phyloP scores from a whole-genome alignment of 2,888 invertebrate species.

The Trichopria drosophilae region DNA sequence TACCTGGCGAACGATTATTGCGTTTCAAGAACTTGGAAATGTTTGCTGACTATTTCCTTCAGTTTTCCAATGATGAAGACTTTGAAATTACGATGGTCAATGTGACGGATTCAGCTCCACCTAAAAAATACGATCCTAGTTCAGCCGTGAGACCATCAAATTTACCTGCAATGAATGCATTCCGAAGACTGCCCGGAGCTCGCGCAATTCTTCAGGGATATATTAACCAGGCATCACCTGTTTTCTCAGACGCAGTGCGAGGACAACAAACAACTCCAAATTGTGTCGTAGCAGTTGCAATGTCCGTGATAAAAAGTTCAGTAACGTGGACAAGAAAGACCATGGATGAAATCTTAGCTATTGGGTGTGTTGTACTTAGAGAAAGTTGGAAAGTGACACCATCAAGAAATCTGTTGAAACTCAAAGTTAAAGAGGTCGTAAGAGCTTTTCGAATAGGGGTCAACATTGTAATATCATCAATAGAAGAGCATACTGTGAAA shows the following conservation, averaged over 20 bases:
- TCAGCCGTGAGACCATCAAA: conserved; percentile 46
- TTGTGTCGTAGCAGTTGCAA: conserved; percentile 48
- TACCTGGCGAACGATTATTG: conserved; percentile 42
- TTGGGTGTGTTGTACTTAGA: conserved; percentile 43
- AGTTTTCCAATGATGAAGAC: conserved; percentile 40
- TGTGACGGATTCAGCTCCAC: conserved; percentile 46
- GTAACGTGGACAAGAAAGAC: conserved; percentile 52
- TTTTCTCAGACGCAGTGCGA: conserved; percentile 45
- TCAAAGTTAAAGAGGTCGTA: conserved; percentile 45
- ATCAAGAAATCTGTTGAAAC: conserved; percentile 23
- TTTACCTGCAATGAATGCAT: conserved; percentile 52
- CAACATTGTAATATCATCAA: conserved; percentile 48
- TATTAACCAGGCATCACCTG: conserved; percentile 45
- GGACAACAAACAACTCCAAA: conserved; percentile 48
- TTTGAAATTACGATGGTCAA: conserved; percentile 49
- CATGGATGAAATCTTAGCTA: conserved; percentile 50
- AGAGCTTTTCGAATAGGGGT: conserved; percentile 50
- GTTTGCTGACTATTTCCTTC: conserved; percentile 36
- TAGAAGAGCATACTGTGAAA: conserved; percentile 41
- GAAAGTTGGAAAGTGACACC: conserved; percentile 40
- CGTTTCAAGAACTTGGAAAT: conserved; percentile 36
- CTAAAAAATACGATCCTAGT: conserved; percentile 49
- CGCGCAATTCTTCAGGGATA: conserved; percentile 47
- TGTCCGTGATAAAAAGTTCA: conserved; percentile 50
- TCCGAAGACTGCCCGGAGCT: conserved; percentile 43